These are phyloP conservation scores for Lycaena phlaeas DNA, from an alignment of 2,888 invertebrate genomes.

Conservation along the genomic window DNA sequence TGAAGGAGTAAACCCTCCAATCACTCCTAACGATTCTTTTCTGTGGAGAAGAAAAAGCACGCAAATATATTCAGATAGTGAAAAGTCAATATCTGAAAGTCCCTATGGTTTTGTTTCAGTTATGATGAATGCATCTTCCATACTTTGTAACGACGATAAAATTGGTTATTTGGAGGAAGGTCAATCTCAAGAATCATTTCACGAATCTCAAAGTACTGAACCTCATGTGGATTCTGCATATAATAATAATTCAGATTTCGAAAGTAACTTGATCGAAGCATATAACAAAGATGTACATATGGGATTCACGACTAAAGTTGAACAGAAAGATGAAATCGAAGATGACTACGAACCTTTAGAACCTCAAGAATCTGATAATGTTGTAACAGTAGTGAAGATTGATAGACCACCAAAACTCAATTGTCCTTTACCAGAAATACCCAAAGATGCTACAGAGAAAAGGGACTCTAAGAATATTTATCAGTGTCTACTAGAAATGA, in stretches of 20 bases:
- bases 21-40: slow-evolving; percentile 78
- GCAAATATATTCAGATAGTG: slow-evolving; percentile 53
- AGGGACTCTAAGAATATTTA: slow-evolving; percentile 49
- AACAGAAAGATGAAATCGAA: slow-evolving; percentile 36
- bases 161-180: slow-evolving; percentile 22
- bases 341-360: slow-evolving; percentile 65
- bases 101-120: slow-evolving; percentile 47
- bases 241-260: slow-evolving; percentile 49
- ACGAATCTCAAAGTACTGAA: slow-evolving; percentile 33
- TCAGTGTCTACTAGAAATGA: slow-evolving; percentile 59
- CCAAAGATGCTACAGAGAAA: slow-evolving; percentile 32
- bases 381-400: slow-evolving; percentile 42
- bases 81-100: slow-evolving; percentile 43
- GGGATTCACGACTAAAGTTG: slow-evolving; percentile 44
- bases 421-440: slow-evolving; percentile 66
- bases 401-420: slow-evolving; percentile 56
- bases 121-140: slow-evolving; percentile 34
- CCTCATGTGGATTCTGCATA: slow-evolving; percentile 21
- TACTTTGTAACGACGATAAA: slow-evolving; percentile 29
- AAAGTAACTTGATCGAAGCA: slow-evolving; percentile 59
- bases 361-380: slow-evolving; percentile 42
- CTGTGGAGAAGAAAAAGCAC: slow-evolving; percentile 73
- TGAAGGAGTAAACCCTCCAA: slow-evolving; percentile 41
- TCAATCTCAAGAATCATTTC: slow-evolving; percentile 30
- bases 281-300: slow-evolving; percentile 56